Evolutionary conservation across 2,113 vertebrate genomes (phyloP), one percentile per base, ranked within the genome.

Genomic region (Eclectus roratus): DNA sequence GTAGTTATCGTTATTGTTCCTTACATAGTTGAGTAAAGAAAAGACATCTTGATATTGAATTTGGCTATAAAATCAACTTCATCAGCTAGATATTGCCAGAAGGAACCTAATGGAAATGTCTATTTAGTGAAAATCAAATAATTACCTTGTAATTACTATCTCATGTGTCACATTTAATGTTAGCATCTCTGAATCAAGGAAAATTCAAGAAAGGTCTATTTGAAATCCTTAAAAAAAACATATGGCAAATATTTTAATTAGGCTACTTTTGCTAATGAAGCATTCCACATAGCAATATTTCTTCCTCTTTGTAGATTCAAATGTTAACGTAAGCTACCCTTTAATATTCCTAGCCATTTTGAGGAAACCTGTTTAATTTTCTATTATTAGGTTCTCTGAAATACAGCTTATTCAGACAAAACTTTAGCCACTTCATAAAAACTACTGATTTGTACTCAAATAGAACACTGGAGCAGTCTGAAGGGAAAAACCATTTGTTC

Each of bases 171-270:
- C 82, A 74, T 90, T 95, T 77, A 91, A 85, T 87, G 82, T 80
- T 84, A 96, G 44, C 28, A 91, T 68, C 65, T 94, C 82, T 94
- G 88, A 94, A 97, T 93, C 89, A 94, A 96, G 77, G 65, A 97
- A 94, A 96, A 89, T 73, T 91, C 61, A 91, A 85, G 93, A 81
- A 96, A 93, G 72, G 27, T 78, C 91, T 92, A 76, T 94, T 78
- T 96, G 64, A 88, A 97, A 97, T 80, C 71, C 50, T 74, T 93
- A 88, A 92, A 96, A 82, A 46, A 52, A 1, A 10, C 84, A 93
- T 91, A 95, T 94, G 69, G 60, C 80, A 97, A 97, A 93, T 92
- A 93, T 87, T 96, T 97, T 94, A 93, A 97, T 97, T 96, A 81
- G 80, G 79, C 77, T 92, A 89, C 89, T 96, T 97, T 91, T 76